Conservation (phyloP, 2,888 invertebrate genomes). For the Heliconius aoede region DNA sequence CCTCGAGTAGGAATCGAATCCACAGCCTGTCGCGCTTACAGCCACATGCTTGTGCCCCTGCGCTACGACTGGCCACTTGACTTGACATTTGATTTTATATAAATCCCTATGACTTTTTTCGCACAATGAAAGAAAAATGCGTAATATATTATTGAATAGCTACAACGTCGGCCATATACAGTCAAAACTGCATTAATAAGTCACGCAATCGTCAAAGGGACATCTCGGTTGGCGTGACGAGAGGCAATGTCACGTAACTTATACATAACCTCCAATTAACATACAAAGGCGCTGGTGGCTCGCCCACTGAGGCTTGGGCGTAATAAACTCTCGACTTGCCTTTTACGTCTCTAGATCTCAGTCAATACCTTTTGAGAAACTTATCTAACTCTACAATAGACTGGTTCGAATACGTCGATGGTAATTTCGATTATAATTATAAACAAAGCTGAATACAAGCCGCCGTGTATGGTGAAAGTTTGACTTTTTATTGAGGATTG, state of each 20-base stretch:
- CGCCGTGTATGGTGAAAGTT: neutral
- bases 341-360: slow-evolving; percentile 42
- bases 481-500: neutral
- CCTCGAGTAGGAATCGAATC: too few species aligned
- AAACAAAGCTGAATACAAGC: neutral
- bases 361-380: slow-evolving; percentile 36
- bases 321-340: slow-evolving; percentile 42
- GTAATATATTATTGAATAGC: slow-evolving; percentile 8
- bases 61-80: too few species aligned
- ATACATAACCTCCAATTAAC: slow-evolving; percentile 56
- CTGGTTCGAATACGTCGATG: slow-evolving; percentile 27
- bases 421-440: slow-evolving; percentile 31
- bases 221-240: slow-evolving; percentile 44
- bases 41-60: too few species aligned
- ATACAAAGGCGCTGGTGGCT: slow-evolving; percentile 58
- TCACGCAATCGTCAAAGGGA: slow-evolving; percentile 45
- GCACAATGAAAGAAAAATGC: too few species aligned
- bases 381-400: slow-evolving; percentile 37
- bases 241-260: slow-evolving; percentile 47
- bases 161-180: slow-evolving; percentile 15
- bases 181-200: slow-evolving; percentile 45
- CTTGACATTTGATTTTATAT: too few species aligned
- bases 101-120: too few species aligned
- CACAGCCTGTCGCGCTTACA: too few species aligned
- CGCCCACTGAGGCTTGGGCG: slow-evolving; percentile 51